A percentile compares a stretch with the other conserved stretches of the same genome.
Evolutionary conservation across 1,140 invertebrate species (phyloP).

Genomic region (Orussus abietinus): DNA sequence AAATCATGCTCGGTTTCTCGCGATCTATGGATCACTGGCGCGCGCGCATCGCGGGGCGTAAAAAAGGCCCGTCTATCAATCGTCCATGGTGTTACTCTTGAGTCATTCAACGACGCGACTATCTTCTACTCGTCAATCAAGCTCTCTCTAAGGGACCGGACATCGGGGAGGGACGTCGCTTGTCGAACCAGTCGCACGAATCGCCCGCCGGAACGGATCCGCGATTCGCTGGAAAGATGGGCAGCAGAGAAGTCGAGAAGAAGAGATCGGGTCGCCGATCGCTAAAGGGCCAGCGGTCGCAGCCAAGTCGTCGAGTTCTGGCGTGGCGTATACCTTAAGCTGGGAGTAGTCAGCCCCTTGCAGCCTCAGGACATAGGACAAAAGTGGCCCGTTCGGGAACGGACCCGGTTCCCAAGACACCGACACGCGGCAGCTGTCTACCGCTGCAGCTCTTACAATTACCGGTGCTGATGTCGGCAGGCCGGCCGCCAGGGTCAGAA

Average conservation of each 20-base stretch:
- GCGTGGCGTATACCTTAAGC: constrained; percentile 59
- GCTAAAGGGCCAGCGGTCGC: too few relatives aligned
- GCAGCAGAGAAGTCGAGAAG: too few relatives aligned
- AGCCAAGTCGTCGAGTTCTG: constrained; percentile 34
- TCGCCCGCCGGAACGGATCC: constrained; percentile 3
- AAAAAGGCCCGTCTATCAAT: too few relatives aligned
- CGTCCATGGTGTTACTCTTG: too few relatives aligned
- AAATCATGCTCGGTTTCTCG: too few relatives aligned
- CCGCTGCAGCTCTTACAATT: constrained; percentile 70
- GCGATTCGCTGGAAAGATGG: constrained; percentile 17
- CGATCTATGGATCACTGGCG: too few relatives aligned
- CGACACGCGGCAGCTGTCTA: constrained; percentile 79
- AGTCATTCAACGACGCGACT: too few relatives aligned
- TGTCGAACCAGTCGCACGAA: constrained; percentile 26
- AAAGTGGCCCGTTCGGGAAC: constrained; percentile 81
- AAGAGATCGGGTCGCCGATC: too few relatives aligned
- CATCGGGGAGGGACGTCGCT: too few relatives aligned
- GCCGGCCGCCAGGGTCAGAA: constrained; percentile 71
- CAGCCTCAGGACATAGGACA: constrained; percentile 74
- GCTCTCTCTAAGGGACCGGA: too few relatives aligned
- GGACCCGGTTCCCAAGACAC: constrained; percentile 83
- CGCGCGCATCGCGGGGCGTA: too few relatives aligned
- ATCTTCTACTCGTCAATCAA: too few relatives aligned
- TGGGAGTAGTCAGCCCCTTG: constrained; percentile 60
- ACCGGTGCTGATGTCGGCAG: constrained; percentile 69